Percentiles rank a stretch among this genome's conserved stretches.
Evolutionary conservation across 2,888 invertebrate species (phyloP).

Genomic region (Eristalinus sepulchralis): DNA sequence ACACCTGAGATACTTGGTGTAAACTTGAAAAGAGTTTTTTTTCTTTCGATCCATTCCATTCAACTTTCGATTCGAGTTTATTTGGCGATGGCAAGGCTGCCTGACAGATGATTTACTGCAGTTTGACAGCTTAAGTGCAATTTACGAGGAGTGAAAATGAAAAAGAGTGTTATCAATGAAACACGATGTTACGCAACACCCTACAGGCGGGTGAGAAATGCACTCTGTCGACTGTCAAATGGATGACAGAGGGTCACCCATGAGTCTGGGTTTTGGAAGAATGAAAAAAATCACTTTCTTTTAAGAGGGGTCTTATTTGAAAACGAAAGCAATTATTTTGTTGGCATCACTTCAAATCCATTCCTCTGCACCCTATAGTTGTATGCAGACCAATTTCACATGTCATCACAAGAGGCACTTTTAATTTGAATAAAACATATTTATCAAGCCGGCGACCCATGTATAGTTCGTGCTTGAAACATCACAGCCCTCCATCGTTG

Average conservation of each 20-base stretch:
- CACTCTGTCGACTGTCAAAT: neutral
- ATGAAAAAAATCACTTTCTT: neutral
- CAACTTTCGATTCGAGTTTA: neutral
- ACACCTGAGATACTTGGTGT: neutral
- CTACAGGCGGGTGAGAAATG: neutral
- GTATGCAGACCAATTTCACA: no score
- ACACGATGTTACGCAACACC: neutral
- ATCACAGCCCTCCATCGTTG: no score
- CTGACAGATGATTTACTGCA: neutral
- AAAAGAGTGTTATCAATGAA: neutral
- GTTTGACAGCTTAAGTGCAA: neutral
- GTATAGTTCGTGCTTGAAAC: no score
- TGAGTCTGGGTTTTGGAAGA: neutral
- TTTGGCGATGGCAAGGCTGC: neutral
- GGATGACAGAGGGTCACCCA: neutral
- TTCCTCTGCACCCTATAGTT: no score
- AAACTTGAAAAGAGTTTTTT: neutral
- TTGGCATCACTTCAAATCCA: no score
- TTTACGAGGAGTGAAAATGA: neutral
- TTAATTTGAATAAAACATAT: no score
- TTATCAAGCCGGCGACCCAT: no score
- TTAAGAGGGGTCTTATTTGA: neutral
- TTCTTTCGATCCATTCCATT: neutral
- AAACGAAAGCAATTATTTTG: neutral
- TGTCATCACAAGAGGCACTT: no score